Evolutionary conservation across 2,113 vertebrate genomes (phyloP).

Genomic region (Percopsis transmontana): DNA sequence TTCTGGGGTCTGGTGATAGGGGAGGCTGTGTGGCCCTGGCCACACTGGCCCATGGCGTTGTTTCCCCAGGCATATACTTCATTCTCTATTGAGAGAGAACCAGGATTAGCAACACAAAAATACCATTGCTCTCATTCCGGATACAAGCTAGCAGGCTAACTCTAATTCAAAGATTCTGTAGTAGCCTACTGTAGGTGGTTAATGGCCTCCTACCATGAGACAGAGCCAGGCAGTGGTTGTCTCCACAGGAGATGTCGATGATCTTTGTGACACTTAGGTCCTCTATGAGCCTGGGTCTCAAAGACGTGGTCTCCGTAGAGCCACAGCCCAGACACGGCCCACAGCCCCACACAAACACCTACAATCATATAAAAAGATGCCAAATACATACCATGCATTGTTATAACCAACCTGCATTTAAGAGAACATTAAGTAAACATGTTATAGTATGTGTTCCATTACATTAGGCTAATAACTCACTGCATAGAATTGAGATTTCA

Average conservation of each 20-base stretch:
- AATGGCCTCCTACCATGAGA: conserved; percentile 83
- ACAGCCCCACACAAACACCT: conserved; percentile 98
- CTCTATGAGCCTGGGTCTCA: conserved; percentile 92
- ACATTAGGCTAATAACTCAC: neutral
- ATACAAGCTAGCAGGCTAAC: neutral
- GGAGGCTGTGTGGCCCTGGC: conserved; percentile 96
- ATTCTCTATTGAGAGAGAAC: conserved; percentile 81
- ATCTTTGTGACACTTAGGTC: conserved; percentile 93
- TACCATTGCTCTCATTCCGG: too few relatives aligned
- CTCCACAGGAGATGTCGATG: conserved; percentile 96
- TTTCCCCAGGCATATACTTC: conserved; percentile 99
- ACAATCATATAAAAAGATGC: neutral
- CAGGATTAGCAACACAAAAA: neutral
- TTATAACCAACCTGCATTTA: too few relatives aligned
- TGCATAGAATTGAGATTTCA: too few relatives aligned
- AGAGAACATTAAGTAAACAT: too few relatives aligned
- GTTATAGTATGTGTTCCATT: too few relatives aligned
- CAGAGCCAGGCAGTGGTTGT: conserved; percentile 96
- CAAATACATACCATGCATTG: too few relatives aligned
- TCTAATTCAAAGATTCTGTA: too few relatives aligned
- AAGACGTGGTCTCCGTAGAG: conserved; percentile 93
- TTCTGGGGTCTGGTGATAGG: conserved; percentile 99
- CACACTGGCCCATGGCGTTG: conserved; percentile 99
- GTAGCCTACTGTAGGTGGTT: neutral
- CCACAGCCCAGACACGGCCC: conserved; percentile 96